phyloP scores from a whole-genome alignment of 92 coral and sea anemone genomes.

The Galaxea fascicularis region DNA sequence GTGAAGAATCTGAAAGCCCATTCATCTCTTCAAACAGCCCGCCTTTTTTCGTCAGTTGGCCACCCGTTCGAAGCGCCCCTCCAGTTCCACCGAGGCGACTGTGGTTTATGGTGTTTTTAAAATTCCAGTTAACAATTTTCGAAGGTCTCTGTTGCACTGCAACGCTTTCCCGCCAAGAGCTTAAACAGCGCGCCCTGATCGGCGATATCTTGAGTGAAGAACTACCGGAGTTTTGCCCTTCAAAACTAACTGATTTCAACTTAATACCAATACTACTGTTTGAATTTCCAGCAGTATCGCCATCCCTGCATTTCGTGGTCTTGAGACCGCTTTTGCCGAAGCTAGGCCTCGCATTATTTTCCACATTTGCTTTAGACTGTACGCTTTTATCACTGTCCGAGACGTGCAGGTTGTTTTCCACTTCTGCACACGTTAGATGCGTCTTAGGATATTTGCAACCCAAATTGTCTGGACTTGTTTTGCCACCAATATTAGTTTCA shows the following conservation, averaged over 20 bases:
- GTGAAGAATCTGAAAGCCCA: background rate
- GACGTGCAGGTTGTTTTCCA: background rate
- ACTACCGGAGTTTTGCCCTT: background rate
- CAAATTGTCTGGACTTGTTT: background rate
- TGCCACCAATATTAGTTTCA: background rate
- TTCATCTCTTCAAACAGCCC: background rate
- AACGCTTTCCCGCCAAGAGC: constrained; percentile 3
- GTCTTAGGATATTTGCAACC: background rate
- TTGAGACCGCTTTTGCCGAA: background rate
- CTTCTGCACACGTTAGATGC: background rate
- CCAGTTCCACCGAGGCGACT: background rate
- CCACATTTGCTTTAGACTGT: background rate
- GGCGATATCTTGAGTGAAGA: background rate
- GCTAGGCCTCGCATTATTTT: background rate
- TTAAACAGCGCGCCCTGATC: background rate
- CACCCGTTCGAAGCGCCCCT: background rate
- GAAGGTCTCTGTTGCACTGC: background rate
- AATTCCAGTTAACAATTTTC: background rate
- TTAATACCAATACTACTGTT: background rate
- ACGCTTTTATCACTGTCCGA: background rate
- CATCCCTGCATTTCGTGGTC: background rate
- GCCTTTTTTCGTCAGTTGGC: background rate
- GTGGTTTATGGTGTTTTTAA: background rate
- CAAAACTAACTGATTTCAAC: background rate
- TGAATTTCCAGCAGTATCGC: background rate